A percentile compares a stretch with the other conserved stretches of the same genome.
These are phyloP conservation scores for Thymelicus lineola DNA, from an alignment of 2,888 invertebrate species.

Conservation along the genomic window DNA sequence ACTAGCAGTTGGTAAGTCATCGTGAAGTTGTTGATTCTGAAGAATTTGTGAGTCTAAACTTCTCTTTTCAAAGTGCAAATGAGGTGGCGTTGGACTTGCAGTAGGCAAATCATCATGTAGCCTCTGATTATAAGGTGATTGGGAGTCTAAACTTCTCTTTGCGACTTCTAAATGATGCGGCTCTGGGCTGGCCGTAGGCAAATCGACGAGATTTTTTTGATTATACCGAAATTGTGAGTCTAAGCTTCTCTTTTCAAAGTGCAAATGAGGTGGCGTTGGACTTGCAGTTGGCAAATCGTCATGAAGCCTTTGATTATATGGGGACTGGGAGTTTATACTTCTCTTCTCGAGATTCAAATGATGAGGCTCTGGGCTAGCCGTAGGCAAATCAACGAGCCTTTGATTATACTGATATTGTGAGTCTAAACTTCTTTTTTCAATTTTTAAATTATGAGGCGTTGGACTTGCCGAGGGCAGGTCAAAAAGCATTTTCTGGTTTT, in stretches of 20 bases:
- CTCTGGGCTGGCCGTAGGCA: neutral
- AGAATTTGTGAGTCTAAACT: neutral
- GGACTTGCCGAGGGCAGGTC: neutral
- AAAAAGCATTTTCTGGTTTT: slow-evolving; percentile 54
- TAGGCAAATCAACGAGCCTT: slow-evolving; percentile 1
- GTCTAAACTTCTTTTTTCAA: neutral
- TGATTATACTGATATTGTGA: neutral
- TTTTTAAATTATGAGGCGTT: slow-evolving; percentile 33
- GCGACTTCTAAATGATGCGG: slow-evolving; percentile 35
- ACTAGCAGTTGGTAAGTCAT: slow-evolving; percentile 24
- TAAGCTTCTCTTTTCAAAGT: slow-evolving; percentile 56
- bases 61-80: slow-evolving; percentile 2
- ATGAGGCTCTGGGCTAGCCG: slow-evolving; percentile 1
- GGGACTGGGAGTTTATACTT: neutral
- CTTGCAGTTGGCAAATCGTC: slow-evolving; percentile 20
- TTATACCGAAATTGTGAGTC: slow-evolving; percentile 57
- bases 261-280: slow-evolving; percentile 47
- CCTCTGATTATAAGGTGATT: neutral
- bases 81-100: neutral
- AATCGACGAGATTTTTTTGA: slow-evolving; percentile 52
- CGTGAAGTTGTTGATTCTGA: neutral
- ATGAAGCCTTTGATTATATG: neutral
- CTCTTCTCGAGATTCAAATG: neutral
- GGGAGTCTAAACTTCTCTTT: neutral
- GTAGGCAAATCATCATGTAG: neutral